Conservation (phyloP, 2,888 invertebrate species). For the Philaethria dido region DNA sequence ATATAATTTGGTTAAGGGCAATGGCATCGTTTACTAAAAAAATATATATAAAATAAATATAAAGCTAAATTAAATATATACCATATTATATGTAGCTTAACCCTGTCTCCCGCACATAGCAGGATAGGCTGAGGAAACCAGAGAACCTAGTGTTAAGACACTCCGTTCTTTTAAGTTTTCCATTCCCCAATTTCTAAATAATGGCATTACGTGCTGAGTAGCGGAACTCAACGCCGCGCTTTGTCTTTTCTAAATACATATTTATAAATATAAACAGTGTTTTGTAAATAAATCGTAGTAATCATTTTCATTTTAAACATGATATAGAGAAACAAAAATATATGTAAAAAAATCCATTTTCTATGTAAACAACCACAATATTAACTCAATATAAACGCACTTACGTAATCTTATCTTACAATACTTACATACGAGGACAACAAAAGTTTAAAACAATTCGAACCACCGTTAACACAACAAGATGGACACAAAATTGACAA, state of each 20-base stretch:
- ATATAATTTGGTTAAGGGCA: not conserved
- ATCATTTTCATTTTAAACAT: not conserved
- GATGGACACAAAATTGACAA: conserved; percentile 40
- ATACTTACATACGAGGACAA: conserved; percentile 68
- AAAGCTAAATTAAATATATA: not conserved
- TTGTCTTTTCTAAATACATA: no score
- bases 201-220: no score
- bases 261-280: not conserved
- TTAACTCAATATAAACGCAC: conserved; percentile 57
- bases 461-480: conserved; percentile 57
- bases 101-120: no score
- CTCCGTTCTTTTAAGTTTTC: no score
- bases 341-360: not conserved
- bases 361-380: conserved; percentile 38
- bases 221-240: no score
- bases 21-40: conserved; percentile 6
- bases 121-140: no score
- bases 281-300: conserved; percentile 7
- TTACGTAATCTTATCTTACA: conserved; percentile 74
- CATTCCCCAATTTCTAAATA: no score
- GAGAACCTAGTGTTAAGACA: no score
- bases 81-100: not conserved
- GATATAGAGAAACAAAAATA: not conserved
- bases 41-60: not conserved
- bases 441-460: conserved; percentile 53